Conservation (phyloP, 2,888 invertebrate species). For the Temnothorax unifasciatus region DNA sequence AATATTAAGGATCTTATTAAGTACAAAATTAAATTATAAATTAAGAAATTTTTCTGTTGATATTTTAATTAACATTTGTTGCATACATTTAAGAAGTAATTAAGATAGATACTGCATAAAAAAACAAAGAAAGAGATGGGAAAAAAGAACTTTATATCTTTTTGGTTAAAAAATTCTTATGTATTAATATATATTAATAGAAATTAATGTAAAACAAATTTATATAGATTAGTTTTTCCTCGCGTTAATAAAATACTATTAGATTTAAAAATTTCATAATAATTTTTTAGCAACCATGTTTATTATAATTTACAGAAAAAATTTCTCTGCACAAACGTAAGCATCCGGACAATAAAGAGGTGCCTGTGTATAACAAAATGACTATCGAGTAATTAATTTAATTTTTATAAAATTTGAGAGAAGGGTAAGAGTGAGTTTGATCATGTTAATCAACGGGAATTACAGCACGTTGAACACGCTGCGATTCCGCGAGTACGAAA, state of each 20-base stretch:
- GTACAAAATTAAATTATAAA: background rate
- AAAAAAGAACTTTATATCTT: background rate
- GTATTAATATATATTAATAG: background rate
- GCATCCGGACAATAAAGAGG: background rate
- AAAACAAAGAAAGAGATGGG: background rate
- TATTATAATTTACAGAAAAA: constrained; percentile 9
- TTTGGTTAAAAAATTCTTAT: constrained; percentile 8
- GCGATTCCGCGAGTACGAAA: constrained; percentile 56
- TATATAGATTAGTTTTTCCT: background rate
- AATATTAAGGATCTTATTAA: background rate
- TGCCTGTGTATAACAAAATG: background rate
- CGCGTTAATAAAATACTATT: background rate
- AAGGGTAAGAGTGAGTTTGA: background rate
- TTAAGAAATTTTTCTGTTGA: constrained; percentile 1
- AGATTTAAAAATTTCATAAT: background rate
- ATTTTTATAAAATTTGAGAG: constrained; percentile 25
- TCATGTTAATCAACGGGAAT: constrained; percentile 2
- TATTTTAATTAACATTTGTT: background rate
- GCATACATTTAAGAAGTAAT: background rate
- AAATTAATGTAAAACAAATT: constrained; percentile 14
- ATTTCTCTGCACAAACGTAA: background rate
- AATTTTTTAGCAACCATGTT: background rate
- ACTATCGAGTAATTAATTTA: constrained; percentile 10
- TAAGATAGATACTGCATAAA: background rate
- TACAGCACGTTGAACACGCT: background rate